Evolutionary conservation across 2,113 vertebrate genomes (phyloP).

Genomic region (Sorex fumeus): DNA sequence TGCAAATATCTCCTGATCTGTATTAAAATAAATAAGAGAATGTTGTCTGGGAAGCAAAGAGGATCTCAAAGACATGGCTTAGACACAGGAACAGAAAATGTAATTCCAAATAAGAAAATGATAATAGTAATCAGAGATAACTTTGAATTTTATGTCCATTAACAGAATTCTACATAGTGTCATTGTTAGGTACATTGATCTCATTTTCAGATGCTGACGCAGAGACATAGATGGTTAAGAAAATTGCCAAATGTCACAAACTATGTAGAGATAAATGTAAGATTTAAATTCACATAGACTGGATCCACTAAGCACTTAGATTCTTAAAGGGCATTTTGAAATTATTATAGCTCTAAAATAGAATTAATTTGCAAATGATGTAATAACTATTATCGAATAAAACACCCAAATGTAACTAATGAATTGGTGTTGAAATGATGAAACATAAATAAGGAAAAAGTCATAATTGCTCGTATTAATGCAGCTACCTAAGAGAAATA

Average conservation of each 20-base stretch:
- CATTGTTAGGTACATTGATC: neutral
- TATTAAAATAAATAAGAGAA: neutral
- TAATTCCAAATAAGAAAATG: neutral
- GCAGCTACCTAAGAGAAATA: neutral
- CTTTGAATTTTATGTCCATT: too few relatives aligned
- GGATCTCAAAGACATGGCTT: neutral
- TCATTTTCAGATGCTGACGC: constrained; percentile 15
- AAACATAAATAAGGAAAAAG: neutral
- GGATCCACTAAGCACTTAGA: neutral
- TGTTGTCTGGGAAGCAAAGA: neutral
- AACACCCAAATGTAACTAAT: neutral
- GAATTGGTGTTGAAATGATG: neutral
- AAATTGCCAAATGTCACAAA: neutral
- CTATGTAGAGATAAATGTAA: constrained; percentile 2
- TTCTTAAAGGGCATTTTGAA: neutral
- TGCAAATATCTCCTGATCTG: neutral
- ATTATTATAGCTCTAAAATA: neutral
- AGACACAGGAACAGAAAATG: neutral
- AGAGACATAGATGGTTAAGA: neutral
- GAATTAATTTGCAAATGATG: neutral
- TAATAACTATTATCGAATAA: neutral
- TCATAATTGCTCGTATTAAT: neutral
- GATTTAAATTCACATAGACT: neutral
- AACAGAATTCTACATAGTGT: too few relatives aligned
- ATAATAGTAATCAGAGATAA: too few relatives aligned